Conservation (phyloP, 1,140 invertebrate species). For the Lerema accius region DNA sequence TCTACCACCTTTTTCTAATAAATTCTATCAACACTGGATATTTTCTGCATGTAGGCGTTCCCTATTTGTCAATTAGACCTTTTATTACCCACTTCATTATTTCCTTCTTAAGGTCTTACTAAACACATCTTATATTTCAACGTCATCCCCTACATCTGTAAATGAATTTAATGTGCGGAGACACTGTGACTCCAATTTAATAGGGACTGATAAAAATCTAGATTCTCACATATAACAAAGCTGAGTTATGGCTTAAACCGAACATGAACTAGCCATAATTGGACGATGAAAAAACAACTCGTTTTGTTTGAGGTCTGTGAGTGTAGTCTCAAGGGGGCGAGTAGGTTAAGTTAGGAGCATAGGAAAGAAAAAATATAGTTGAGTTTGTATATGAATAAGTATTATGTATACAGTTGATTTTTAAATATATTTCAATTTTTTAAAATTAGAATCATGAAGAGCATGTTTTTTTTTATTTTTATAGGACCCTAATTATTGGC, state of each 20-base stretch:
- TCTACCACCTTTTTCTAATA: no score
- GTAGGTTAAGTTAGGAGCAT: no score
- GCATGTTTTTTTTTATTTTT: no score
- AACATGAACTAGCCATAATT: slow-evolving; percentile 33
- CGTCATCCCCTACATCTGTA: slow-evolving; percentile 18
- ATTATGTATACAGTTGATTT: no score
- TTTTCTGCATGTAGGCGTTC: background rate
- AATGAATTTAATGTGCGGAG: slow-evolving; percentile 30
- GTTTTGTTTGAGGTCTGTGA: no score
- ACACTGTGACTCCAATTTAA: slow-evolving; percentile 27
- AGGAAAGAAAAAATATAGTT: no score
- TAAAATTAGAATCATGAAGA: no score
- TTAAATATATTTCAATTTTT: no score
- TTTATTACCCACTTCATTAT: slow-evolving; percentile 1
- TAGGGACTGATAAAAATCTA: slow-evolving; percentile 31
- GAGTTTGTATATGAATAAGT: no score
- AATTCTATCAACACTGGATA: background rate
- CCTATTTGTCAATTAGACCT: background rate
- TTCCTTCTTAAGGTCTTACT: background rate
- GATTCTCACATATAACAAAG: slow-evolving; percentile 33
- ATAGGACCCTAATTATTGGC: no score
- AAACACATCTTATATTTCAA: slow-evolving; percentile 8
- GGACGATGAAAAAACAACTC: slow-evolving; percentile 27
- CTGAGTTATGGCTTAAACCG: slow-evolving; percentile 28
- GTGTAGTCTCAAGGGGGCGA: no score